A percentile compares a stretch with the other conserved stretches of the same genome.
Conservation (phyloP, 2,797 vertebrate species). For the Acrocephalus scirpaceus region DNA sequence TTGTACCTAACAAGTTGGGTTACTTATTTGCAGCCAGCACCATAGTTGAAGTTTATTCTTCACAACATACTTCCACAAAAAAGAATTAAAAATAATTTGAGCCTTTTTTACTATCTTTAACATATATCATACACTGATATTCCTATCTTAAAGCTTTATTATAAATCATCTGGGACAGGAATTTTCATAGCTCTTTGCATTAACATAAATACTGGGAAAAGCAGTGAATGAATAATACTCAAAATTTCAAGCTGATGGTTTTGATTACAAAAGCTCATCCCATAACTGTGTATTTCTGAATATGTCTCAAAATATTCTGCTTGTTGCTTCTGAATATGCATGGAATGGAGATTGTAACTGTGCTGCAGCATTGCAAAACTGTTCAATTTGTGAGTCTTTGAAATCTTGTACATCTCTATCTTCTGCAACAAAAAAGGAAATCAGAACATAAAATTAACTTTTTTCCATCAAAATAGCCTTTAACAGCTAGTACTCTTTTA, state of each 20-base stretch:
- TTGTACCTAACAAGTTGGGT: background rate
- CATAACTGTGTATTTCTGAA: background rate
- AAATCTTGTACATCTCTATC: background rate
- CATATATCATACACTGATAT: background rate
- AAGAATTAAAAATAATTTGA: background rate
- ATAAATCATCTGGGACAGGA: background rate
- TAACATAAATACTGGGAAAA: background rate
- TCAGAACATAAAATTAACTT: background rate
- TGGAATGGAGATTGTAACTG: background rate
- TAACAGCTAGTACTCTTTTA: background rate
- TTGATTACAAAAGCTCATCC: background rate
- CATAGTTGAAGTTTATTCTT: background rate
- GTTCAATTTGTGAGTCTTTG: background rate
- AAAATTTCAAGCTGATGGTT: slow-evolving; percentile 3
- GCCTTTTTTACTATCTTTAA: background rate
- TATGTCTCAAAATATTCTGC: slow-evolving; percentile 8
- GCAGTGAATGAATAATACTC: background rate
- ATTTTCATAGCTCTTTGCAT: background rate
- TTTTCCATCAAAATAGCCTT: background rate
- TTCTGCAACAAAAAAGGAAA: slow-evolving; percentile 20
- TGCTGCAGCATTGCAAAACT: background rate
- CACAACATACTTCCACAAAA: background rate
- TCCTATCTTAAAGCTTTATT: background rate
- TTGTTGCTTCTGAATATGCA: background rate
- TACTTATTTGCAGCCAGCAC: background rate